Conservation (phyloP, 2,888 invertebrate species). For the Ptilodon capucinus region DNA sequence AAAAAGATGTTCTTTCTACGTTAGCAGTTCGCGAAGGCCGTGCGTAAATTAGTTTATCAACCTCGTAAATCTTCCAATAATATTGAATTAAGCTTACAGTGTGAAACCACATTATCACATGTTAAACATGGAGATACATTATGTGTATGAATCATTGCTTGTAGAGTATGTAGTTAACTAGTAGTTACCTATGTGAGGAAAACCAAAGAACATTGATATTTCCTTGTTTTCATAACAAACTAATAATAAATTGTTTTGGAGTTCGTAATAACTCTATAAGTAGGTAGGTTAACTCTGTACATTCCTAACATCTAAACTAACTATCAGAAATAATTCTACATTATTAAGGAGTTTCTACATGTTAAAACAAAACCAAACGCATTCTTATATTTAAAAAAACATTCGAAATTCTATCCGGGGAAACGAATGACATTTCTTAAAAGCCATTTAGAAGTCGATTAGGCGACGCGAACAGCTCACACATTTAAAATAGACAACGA, state of each 20-base stretch:
- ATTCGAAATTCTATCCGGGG: not conserved
- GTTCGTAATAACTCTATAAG: not conserved
- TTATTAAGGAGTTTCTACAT: no score
- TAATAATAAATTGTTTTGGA: not conserved
- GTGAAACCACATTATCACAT: not conserved
- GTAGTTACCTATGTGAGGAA: not conserved
- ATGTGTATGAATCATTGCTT: no score
- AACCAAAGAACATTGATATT: not conserved
- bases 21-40: not conserved
- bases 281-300: no score
- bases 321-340: not conserved
- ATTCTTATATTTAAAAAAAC: not conserved
- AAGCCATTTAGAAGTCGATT: constrained; percentile 28
- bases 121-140: not conserved
- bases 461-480: constrained; percentile 19
- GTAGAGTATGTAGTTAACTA: not conserved
- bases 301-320: not conserved
- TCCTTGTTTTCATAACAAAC: not conserved
- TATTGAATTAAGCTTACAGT: not conserved
- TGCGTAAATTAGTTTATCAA: no score
- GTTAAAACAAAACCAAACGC: not conserved
- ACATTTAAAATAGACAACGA: constrained; percentile 43
- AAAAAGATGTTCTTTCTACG: not conserved
- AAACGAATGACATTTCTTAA: constrained; percentile 16
- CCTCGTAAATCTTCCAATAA: not conserved